phyloP scores from a whole-genome alignment of 2,797 vertebrate genomes.

The Rhinichthys osculus region DNA sequence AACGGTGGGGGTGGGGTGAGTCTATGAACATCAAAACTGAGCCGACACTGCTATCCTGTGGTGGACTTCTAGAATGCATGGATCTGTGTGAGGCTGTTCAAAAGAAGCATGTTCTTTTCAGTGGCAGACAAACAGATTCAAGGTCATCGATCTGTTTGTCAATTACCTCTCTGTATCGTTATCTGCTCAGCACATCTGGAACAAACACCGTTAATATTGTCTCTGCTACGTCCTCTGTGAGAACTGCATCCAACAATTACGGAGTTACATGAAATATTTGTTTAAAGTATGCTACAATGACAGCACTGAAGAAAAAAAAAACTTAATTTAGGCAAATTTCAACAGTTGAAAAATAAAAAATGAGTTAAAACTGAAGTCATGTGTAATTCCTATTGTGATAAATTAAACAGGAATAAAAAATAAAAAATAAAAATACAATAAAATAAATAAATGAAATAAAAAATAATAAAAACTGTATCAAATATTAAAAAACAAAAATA shows the following conservation, averaged over 20 bases:
- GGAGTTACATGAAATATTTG: not conserved
- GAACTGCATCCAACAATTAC: not conserved
- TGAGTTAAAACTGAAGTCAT: not conserved
- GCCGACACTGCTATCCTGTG: slow-evolving; percentile 66
- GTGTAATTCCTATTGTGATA: not conserved
- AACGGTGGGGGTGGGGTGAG: slow-evolving; percentile 40
- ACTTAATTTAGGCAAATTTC: not conserved
- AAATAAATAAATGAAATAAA: not conserved
- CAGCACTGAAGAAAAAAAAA: not conserved
- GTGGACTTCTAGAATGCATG: slow-evolving; percentile 51
- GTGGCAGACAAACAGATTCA: slow-evolving; percentile 8
- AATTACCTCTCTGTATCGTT: not conserved
- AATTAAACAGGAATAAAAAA: not conserved
- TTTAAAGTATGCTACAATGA: not conserved
- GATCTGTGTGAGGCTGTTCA: not conserved
- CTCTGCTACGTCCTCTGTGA: not conserved
- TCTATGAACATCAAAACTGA: slow-evolving; percentile 56
- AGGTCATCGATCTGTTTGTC: slow-evolving; percentile 19
- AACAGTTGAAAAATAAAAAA: not conserved
- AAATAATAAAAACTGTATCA: not conserved
- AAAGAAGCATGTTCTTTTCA: not conserved
- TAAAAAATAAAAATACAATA: not conserved
- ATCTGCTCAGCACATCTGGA: slow-evolving; percentile 11
- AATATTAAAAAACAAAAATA: not conserved
- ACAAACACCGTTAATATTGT: not conserved